Conservation (phyloP, 2,113 vertebrate species). For the Eretmochelys imbricata region DNA sequence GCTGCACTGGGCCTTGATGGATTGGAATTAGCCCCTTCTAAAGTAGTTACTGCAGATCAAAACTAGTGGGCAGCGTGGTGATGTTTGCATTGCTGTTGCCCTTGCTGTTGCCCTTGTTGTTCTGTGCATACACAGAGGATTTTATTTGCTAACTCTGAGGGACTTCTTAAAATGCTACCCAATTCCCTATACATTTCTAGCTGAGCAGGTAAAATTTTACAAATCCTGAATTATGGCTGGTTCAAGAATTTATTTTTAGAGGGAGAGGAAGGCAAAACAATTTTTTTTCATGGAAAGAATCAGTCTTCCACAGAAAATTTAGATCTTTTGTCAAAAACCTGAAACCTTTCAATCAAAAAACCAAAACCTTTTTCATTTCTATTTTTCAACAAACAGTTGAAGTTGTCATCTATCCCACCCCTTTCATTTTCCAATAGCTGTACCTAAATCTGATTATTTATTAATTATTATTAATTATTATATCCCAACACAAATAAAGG, state of each 20-base stretch:
- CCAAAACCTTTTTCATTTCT: background rate
- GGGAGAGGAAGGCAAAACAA: background rate
- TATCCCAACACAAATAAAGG: background rate
- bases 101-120: too few relatives aligned
- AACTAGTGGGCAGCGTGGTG: too few relatives aligned
- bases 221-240: background rate
- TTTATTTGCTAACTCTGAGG: background rate
- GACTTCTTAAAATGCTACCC: background rate
- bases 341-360: background rate
- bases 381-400: background rate
- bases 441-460: too few relatives aligned
- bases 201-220: background rate
- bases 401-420: background rate
- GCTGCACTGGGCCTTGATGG: too few relatives aligned
- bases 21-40: too few relatives aligned
- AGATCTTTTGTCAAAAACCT: background rate
- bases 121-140: too few relatives aligned
- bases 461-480: background rate
- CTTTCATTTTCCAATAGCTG: too few relatives aligned
- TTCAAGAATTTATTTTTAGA: background rate
- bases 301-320: background rate
- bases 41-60: too few relatives aligned
- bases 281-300: background rate
- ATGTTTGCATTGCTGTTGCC: too few relatives aligned
- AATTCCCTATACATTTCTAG: background rate